Conservation (phyloP, 2,888 invertebrate genomes). For the Stenurella melanura region DNA sequence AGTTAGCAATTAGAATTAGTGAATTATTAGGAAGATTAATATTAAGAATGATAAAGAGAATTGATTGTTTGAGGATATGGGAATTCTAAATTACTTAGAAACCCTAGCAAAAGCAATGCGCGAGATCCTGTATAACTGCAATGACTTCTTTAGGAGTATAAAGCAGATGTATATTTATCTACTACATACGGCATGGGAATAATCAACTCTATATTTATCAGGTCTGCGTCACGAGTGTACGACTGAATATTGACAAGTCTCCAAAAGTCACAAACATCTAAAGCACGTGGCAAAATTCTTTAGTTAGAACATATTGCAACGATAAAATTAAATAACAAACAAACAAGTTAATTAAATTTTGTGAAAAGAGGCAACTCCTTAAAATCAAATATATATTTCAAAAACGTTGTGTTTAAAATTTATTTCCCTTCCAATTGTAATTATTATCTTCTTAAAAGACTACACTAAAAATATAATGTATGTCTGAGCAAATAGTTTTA, state of each 20-base stretch:
- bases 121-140: neutral
- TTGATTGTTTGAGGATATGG: neutral
- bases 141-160: neutral
- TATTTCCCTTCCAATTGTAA: neutral
- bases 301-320: neutral
- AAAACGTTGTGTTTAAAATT: neutral
- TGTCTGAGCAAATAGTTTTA: neutral
- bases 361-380: neutral
- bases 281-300: conserved; percentile 13
- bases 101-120: neutral
- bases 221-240: conserved; percentile 6
- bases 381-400: neutral
- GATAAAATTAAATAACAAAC: neutral
- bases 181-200: neutral
- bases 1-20: no score
- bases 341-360: neutral
- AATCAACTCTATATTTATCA: conserved; percentile 10
- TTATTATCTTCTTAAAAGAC: neutral
- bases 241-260: conserved; percentile 10
- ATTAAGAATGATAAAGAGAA: no score
- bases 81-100: neutral
- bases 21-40: no score
- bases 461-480: neutral
- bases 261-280: conserved; percentile 14
- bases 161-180: conserved; percentile 1